Percentiles rank a stretch among this genome's conserved stretches.
phyloP scores from a whole-genome alignment of 2,888 invertebrate species.

The Caenorhabditis sinica region DNA sequence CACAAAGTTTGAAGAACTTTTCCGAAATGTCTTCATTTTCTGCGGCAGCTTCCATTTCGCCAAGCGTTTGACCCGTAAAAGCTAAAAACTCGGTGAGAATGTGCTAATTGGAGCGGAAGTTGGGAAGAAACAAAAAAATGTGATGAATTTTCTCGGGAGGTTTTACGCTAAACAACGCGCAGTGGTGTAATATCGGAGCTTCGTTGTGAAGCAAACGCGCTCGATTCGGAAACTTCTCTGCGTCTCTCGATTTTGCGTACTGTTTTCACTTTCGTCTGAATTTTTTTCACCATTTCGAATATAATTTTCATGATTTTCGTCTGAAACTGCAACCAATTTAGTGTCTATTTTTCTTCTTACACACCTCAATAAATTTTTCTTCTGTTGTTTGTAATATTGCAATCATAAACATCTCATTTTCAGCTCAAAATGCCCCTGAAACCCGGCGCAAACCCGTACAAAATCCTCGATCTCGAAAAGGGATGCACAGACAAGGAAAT shows the following conservation, averaged over 20 bases:
- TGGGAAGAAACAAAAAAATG: not conserved
- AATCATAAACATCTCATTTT: not conserved
- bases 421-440: slow-evolving; percentile 56
- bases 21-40: slow-evolving; percentile 36
- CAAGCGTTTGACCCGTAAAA: slow-evolving; percentile 50
- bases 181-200: slow-evolving; percentile 34
- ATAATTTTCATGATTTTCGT: not conserved
- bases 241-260: not conserved
- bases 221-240: not conserved
- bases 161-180: slow-evolving; percentile 40
- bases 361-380: too few species aligned
- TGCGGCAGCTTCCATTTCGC: slow-evolving; percentile 5
- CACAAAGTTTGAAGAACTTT: slow-evolving; percentile 53
- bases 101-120: not conserved
- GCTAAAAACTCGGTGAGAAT: slow-evolving; percentile 31
- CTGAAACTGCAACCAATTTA: not conserved
- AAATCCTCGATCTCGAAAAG: slow-evolving; percentile 69
- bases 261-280: not conserved
- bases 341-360: not conserved
- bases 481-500: slow-evolving; percentile 74
- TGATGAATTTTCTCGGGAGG: not conserved
- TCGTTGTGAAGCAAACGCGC: slow-evolving; percentile 23
- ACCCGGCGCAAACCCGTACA: slow-evolving; percentile 70
- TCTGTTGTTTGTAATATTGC: not conserved
- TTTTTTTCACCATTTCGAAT: not conserved